A percentile compares a stretch with the other conserved stretches of the same genome.
Evolutionary conservation across 2,113 vertebrate species (phyloP).

Genomic region (Dasyprocta punctata): DNA sequence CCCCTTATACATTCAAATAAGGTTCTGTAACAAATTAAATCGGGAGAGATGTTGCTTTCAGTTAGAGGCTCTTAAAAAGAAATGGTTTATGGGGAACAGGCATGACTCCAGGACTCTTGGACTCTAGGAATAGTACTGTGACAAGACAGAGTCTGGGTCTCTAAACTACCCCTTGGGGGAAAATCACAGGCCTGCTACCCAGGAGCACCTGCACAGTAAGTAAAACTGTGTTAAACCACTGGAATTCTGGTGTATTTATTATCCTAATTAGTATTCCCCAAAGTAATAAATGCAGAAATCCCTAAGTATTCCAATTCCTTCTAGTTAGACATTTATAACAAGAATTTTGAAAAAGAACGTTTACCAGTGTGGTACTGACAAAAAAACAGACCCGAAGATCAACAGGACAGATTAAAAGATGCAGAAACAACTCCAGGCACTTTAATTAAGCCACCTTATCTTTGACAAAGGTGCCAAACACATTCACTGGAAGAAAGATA

Average conservation of each 20-base stretch:
- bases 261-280: conserved; percentile 40
- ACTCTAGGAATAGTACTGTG: background rate
- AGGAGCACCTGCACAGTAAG: conserved; percentile 35
- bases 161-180: background rate
- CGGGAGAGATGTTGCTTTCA: conserved; percentile 28
- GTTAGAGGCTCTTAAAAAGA: conserved; percentile 25
- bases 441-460: too few relatives aligned
- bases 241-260: conserved; percentile 58
- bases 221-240: conserved; percentile 48
- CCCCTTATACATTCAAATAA: conserved; percentile 14
- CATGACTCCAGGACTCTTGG: conserved; percentile 6
- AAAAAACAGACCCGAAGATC: too few relatives aligned
- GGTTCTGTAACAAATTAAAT: conserved; percentile 49
- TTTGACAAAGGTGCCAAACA: too few relatives aligned
- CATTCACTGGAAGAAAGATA: too few relatives aligned
- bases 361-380: too few relatives aligned
- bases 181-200: conserved; percentile 49
- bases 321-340: conserved; percentile 46
- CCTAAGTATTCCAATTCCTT: conserved; percentile 44
- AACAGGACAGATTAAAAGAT: too few relatives aligned
- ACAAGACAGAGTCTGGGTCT: background rate
- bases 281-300: conserved; percentile 35
- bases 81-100: background rate
- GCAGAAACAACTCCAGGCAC: too few relatives aligned
- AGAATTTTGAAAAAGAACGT: background rate